These are phyloP conservation scores for Gobio occitaniae DNA, from an alignment of 2,797 vertebrate species.

Conservation along the genomic window DNA sequence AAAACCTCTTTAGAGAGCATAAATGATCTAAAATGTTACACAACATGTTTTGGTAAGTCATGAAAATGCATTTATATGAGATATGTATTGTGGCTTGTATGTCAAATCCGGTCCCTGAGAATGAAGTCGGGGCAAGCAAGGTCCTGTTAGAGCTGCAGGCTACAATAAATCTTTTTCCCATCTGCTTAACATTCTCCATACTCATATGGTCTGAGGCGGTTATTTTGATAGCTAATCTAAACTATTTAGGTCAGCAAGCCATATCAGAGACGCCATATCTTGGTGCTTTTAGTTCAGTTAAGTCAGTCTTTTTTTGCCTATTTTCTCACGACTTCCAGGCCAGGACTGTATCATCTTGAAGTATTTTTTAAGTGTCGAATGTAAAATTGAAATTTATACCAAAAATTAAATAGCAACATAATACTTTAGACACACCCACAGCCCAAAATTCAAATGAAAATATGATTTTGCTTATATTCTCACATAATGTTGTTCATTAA, in stretches of 20 bases:
- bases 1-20: background rate
- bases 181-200: constrained; percentile 2
- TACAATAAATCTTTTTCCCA: background rate
- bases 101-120: background rate
- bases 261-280: background rate
- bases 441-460: background rate
- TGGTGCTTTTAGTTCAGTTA: background rate
- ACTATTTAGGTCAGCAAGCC: constrained; percentile 11
- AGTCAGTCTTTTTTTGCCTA: background rate
- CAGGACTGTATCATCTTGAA: background rate
- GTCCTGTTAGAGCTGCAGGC: background rate
- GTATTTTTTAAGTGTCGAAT: background rate
- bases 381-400: background rate
- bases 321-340: constrained; percentile 12
- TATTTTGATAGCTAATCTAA: constrained; percentile 17
- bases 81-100: background rate
- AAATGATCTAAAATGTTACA: background rate
- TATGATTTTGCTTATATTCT: no score
- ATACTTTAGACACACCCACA: no score
- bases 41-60: background rate
- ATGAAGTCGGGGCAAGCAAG: background rate
- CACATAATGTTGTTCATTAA: background rate
- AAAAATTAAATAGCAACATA: background rate
- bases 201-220: background rate
- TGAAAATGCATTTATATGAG: background rate